Conservation (phyloP, 2,888 invertebrate species). For the Hedychridium roseum region DNA sequence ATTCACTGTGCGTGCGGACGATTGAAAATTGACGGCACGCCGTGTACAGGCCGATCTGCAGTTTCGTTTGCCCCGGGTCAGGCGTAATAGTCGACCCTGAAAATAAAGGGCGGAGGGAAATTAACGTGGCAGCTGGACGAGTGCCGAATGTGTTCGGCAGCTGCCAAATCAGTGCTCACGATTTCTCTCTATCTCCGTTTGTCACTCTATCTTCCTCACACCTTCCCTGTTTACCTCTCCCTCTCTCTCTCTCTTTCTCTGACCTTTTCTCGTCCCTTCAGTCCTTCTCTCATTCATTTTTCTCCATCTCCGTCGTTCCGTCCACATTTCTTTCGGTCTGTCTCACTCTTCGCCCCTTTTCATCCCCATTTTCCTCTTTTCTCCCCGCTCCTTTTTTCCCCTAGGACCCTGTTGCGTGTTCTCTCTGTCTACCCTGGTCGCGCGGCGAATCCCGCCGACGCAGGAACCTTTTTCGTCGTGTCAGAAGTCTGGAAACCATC, state of each 20-base stretch:
- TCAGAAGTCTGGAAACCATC: slow-evolving; percentile 37
- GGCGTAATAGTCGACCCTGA: slow-evolving; percentile 32
- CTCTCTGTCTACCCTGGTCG: too few species aligned
- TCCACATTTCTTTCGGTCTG: too few species aligned
- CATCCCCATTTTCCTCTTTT: too few species aligned
- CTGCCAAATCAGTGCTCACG: slow-evolving; percentile 51
- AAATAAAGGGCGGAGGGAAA: slow-evolving; percentile 26
- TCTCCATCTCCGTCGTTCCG: slow-evolving; percentile 11
- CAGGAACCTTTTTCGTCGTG: slow-evolving; percentile 13
- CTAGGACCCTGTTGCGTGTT: too few species aligned
- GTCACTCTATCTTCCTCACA: neutral
- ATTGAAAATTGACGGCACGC: too few species aligned
- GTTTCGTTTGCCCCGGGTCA: too few species aligned
- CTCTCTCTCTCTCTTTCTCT: neutral
- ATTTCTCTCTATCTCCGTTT: slow-evolving; percentile 12
- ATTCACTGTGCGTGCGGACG: too few species aligned
- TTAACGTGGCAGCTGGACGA: slow-evolving; percentile 46
- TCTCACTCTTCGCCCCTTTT: too few species aligned
- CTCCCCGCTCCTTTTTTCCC: too few species aligned
- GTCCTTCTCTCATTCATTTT: slow-evolving; percentile 22
- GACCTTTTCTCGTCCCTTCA: neutral
- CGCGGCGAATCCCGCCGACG: too few species aligned
- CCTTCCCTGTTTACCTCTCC: neutral
- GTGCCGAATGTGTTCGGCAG: slow-evolving; percentile 54
- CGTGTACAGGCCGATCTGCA: too few species aligned